Conservation (phyloP, 1,140 invertebrate species). For the Battus philenor region DNA sequence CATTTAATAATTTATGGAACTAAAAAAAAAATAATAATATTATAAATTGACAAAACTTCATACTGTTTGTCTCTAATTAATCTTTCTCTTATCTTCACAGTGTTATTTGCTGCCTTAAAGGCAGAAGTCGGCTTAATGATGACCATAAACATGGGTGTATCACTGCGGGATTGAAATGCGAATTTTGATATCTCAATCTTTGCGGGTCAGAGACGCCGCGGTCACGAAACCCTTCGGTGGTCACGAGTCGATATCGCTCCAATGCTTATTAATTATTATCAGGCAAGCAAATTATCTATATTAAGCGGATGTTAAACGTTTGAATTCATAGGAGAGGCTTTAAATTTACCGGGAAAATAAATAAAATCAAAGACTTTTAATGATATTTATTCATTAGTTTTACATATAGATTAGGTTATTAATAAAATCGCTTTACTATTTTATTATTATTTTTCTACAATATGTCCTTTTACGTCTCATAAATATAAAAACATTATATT, state of each 20-base stretch:
- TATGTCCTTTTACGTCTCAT: no score
- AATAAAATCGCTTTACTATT: no score
- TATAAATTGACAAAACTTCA: not conserved
- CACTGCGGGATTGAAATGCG: conserved; percentile 49
- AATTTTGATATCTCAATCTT: conserved; percentile 74
- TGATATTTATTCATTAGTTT: no score
- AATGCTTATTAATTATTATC: conserved; percentile 64
- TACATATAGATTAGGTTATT: no score
- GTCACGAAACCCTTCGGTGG: conserved; percentile 70
- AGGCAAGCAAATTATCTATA: conserved; percentile 46
- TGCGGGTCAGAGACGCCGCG: conserved; percentile 64
- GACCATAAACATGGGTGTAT: conserved; percentile 53
- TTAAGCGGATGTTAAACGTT: conserved; percentile 36
- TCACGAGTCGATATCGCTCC: conserved; percentile 43
- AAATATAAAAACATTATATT: no score
- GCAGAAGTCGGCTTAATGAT: conserved; percentile 39
- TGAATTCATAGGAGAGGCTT: conserved; percentile 39
- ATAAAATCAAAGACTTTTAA: no score
- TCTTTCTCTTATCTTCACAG: not conserved
- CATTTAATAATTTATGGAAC: not conserved
- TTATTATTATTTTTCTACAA: no score
- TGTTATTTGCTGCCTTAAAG: conserved; percentile 5
- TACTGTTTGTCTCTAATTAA: not conserved
- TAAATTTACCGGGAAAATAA: no score
- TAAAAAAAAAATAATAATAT: not conserved